A percentile compares a stretch with the other conserved stretches of the same genome.
Evolutionary conservation across 2,888 invertebrate species (phyloP).

Genomic region (Lymantria monacha): DNA sequence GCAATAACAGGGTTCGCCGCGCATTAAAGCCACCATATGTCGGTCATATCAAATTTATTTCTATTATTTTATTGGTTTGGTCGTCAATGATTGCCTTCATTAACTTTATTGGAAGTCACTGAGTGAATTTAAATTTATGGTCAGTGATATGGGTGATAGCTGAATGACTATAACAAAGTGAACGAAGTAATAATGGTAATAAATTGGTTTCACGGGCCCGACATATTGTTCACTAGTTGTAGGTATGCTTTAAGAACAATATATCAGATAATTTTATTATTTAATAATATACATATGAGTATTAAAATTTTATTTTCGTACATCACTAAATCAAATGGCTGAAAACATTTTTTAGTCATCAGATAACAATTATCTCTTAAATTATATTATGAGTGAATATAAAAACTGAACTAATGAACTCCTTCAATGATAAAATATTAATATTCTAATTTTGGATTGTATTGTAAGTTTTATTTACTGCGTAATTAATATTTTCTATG

Average conservation of each 20-base stretch:
- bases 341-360: too few species aligned
- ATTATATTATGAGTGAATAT: too few species aligned
- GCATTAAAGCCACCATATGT: constrained; percentile 79
- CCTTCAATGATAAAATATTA: too few species aligned
- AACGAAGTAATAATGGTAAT: constrained; percentile 74
- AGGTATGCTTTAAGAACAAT: constrained; percentile 18
- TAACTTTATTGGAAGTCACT: constrained; percentile 79
- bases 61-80: constrained; percentile 80
- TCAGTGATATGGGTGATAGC: constrained; percentile 73
- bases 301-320: too few species aligned
- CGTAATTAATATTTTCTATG: too few species aligned
- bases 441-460: too few species aligned
- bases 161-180: constrained; percentile 75
- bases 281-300: too few species aligned
- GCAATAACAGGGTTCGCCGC: constrained; percentile 79
- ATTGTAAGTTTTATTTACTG: too few species aligned
- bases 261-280: too few species aligned
- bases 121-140: constrained; percentile 79
- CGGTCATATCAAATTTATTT: constrained; percentile 82
- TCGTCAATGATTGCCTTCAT: constrained; percentile 77
- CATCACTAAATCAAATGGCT: too few species aligned
- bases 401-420: too few species aligned
- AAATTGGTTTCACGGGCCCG: constrained; percentile 61
- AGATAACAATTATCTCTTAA: too few species aligned
- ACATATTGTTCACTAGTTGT: constrained; percentile 44